Conservation (phyloP, 2,113 vertebrate genomes). For the Fregetta grallaria region DNA sequence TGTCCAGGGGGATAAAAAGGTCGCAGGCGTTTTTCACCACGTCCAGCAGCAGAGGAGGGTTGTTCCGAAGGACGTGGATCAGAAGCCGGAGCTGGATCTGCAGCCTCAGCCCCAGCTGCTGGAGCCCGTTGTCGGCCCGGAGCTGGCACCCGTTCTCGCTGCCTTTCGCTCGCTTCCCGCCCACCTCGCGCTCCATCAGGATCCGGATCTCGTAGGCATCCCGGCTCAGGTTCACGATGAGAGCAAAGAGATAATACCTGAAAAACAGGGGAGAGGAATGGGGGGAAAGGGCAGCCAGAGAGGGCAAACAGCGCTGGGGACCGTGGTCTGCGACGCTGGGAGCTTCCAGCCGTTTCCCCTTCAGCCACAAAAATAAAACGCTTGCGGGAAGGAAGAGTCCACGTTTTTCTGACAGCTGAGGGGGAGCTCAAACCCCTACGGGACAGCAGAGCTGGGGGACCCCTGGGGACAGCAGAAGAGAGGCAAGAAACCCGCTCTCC, state of each 20-base stretch:
- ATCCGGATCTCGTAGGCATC: conserved; percentile 86
- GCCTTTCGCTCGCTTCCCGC: background rate
- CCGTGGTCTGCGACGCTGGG: accelerated
- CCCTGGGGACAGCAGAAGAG: no score
- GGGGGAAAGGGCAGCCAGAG: no score
- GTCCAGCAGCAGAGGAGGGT: conserved; percentile 89
- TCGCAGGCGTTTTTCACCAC: conserved; percentile 87
- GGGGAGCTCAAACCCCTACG: background rate
- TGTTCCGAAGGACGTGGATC: conserved; percentile 74
- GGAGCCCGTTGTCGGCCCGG: background rate
- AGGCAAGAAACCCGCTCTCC: background rate
- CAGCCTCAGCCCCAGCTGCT: conserved; percentile 51
- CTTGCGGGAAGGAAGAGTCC: background rate
- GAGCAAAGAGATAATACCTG: conserved; percentile 91
- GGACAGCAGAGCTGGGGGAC: no score
- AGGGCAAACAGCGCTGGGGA: accelerated
- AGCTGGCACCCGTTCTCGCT: background rate
- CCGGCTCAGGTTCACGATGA: conserved; percentile 89
- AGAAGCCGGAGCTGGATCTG: conserved; percentile 74
- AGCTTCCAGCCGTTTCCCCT: background rate
- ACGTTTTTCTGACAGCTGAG: accelerated
- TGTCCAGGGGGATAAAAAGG: conserved; percentile 90
- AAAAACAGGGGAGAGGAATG: background rate
- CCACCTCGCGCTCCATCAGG: conserved; percentile 78
- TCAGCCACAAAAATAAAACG: no score